phyloP scores from a whole-genome alignment of 2,888 invertebrate genomes.

The Syrphus vitripennis region DNA sequence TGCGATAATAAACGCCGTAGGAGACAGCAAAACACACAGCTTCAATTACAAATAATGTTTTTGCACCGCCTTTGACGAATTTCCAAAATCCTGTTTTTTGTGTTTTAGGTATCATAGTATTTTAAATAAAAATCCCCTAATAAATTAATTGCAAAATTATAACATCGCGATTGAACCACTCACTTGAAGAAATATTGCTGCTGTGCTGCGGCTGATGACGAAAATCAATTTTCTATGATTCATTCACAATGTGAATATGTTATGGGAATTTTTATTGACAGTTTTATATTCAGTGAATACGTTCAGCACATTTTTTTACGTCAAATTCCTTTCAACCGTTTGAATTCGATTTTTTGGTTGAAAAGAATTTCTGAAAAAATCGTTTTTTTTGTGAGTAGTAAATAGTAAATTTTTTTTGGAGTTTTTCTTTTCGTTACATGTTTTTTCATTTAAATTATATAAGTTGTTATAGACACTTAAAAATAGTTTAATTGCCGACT shows the following conservation, averaged over 20 bases:
- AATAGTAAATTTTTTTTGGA: too few relatives aligned
- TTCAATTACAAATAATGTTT: constrained; percentile 84
- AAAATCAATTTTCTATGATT: constrained; percentile 34
- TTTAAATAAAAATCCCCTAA: background rate
- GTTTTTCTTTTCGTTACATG: too few relatives aligned
- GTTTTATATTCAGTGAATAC: constrained; percentile 14
- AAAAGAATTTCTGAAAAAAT: too few relatives aligned
- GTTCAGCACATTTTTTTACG: constrained; percentile 17
- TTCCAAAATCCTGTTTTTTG: constrained; percentile 83
- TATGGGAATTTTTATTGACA: constrained; percentile 40
- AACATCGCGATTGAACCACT: constrained; percentile 29
- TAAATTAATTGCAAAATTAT: background rate
- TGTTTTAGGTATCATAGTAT: constrained; percentile 85
- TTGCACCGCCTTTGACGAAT: constrained; percentile 83
- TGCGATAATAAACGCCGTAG: constrained; percentile 86
- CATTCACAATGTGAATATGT: constrained; percentile 58
- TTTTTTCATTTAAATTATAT: too few relatives aligned
- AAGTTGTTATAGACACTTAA: too few relatives aligned
- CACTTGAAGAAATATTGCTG: background rate
- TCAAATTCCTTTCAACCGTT: too few relatives aligned
- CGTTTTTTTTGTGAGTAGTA: too few relatives aligned
- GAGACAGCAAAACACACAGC: constrained; percentile 83
- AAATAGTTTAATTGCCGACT: too few relatives aligned
- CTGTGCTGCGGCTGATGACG: background rate
- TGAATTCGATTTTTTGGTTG: too few relatives aligned